These are phyloP conservation scores for Cyrtonyx montezumae DNA, from an alignment of 2,113 vertebrate species.

Conservation along the genomic window DNA sequence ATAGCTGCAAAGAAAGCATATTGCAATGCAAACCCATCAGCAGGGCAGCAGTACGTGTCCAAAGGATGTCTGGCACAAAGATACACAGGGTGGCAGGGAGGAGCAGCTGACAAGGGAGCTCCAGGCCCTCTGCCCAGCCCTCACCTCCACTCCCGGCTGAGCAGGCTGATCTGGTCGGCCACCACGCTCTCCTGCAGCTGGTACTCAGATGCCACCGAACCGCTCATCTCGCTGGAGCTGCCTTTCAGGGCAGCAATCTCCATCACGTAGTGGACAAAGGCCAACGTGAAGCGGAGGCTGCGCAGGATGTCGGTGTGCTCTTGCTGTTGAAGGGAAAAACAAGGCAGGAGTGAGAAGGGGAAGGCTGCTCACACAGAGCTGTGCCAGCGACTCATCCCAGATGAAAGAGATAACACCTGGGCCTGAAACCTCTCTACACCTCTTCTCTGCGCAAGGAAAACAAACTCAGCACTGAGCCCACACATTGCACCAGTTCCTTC, in stretches of 20 bases:
- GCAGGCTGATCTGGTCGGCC: slow-evolving; percentile 94
- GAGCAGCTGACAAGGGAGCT: fast-evolving
- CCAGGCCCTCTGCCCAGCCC: not conserved
- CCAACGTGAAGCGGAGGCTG: slow-evolving; percentile 88
- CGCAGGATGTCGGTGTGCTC: slow-evolving; percentile 89
- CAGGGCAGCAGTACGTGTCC: not conserved
- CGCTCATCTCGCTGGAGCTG: slow-evolving; percentile 66
- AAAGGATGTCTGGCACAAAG: fast-evolving
- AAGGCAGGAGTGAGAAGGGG: not conserved
- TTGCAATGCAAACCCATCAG: fast-evolving
- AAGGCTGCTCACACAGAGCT: not conserved
- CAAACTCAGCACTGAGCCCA: not conserved
- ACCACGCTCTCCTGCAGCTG: slow-evolving; percentile 92
- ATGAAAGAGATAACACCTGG: not conserved
- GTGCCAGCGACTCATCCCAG: not conserved
- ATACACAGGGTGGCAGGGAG: not conserved
- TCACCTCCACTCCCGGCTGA: slow-evolving; percentile 95
- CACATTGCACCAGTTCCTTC: not conserved
- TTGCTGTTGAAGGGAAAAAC: slow-evolving; percentile 76
- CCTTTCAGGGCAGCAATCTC: slow-evolving; percentile 89
- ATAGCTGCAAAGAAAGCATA: slow-evolving; percentile 76
- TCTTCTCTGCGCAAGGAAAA: not conserved
- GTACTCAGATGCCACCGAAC: slow-evolving; percentile 75
- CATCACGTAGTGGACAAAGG: slow-evolving; percentile 90
- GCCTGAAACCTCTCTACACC: not conserved